A percentile compares a stretch with the other conserved stretches of the same genome.
Conservation (phyloP, 2,888 invertebrate genomes). For the Pelosia muscerda region DNA sequence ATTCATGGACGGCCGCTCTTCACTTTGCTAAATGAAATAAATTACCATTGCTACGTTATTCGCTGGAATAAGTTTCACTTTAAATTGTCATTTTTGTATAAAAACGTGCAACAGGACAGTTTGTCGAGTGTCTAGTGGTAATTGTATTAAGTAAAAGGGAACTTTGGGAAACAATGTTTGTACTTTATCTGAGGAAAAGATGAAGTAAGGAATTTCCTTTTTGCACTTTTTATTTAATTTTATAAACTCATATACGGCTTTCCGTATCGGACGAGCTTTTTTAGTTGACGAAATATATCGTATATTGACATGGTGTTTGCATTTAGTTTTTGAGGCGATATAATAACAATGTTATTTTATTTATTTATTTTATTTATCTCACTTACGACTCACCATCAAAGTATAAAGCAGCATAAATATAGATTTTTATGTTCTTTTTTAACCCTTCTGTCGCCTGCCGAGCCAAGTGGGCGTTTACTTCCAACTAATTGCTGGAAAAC, state of each 20-base stretch:
- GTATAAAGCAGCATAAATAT: conserved; percentile 38
- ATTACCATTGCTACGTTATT: conserved; percentile 64
- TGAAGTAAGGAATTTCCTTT: too few species aligned
- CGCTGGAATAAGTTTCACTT: conserved; percentile 39
- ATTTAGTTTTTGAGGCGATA: too few species aligned
- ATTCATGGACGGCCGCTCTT: conserved; percentile 57
- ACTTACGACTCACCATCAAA: conserved; percentile 29
- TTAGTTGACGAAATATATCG: too few species aligned
- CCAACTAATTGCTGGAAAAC: conserved; percentile 51
- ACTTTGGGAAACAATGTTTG: neutral
- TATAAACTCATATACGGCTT: too few species aligned
- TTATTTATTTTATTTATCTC: conserved; percentile 5
- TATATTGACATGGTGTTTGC: too few species aligned
- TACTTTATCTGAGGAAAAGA: neutral
- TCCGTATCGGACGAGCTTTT: too few species aligned
- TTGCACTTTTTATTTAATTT: too few species aligned
- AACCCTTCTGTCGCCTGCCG: conserved; percentile 35
- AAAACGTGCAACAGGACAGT: neutral
- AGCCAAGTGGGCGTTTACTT: conserved; percentile 47
- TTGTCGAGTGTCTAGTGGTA: neutral
- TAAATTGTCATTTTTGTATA: conserved; percentile 40
- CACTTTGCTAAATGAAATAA: conserved; percentile 70
- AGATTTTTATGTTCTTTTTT: conserved; percentile 39
- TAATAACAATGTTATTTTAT: too few species aligned
- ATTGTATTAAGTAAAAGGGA: neutral